Base-by-base conservation (phyloP, 2,888 invertebrate genomes). In the Girardia tigrina region DNA sequence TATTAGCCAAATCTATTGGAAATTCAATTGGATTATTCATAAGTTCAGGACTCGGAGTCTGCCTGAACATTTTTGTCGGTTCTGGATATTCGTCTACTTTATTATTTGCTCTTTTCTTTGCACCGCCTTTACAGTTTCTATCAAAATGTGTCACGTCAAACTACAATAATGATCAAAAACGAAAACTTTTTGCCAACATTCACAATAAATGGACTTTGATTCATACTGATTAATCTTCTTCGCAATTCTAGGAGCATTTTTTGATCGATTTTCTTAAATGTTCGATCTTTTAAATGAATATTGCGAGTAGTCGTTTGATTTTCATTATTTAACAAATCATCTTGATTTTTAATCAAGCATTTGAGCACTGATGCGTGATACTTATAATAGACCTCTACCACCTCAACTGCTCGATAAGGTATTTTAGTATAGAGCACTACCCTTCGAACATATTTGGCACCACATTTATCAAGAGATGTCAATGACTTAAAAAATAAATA, bases 371-470 rank as follows among this genome's bases (percentile, higher is more conserved):
- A 56, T 8, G 56, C 56, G n/a, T 56, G 56, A 56, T 56, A 56
- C n/a, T 56, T 56, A n/a, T 56, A 56, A 56, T 56, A 26, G 6
- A 29, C 73, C 26, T 74, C 74, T 6, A 74, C 56, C 1, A 56
- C 74, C 27, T 74, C 74, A 56, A 74, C 74, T 14, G 74, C 74
- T 74, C 74, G 2, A 42, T 56, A 74, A 4, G 74, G 74, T 6
- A 74, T 26, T 20, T 74, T 74, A 4, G 26, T 42, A 28, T 74
- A 74, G 26, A 74, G 26, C 12, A 74, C 56, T 26, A 74, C 56
- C 23, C 69, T 74, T 20, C 29, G 20, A 14, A 56, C 42, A 56
- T 74, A 74, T 70, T 28, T 74, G 4, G 74, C 74, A 23, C 74
- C 74, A 8, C 42, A 42, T 26, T 42, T 28, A 14, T 74, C 29